Evolutionary conservation across 2,888 invertebrate genomes (phyloP).

Genomic region (Tetranychus truncatus): DNA sequence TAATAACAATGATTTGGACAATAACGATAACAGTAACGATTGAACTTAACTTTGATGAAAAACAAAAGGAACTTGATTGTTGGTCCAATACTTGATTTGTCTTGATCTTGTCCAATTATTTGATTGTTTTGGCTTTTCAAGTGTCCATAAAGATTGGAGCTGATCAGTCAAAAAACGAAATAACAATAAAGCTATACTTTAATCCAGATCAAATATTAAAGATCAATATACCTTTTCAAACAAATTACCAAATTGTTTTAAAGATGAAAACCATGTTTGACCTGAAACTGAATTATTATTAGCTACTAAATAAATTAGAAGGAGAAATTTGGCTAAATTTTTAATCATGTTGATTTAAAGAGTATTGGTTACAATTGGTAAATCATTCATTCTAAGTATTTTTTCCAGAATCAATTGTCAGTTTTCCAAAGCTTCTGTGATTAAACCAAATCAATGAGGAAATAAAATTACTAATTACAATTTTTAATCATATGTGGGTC

Average conservation of each 20-base stretch:
- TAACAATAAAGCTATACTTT: background rate
- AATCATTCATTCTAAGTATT: too few species aligned
- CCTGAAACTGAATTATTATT: background rate
- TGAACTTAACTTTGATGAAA: conserved; percentile 5
- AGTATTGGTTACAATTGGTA: too few species aligned
- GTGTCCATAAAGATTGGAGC: background rate
- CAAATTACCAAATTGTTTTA: background rate
- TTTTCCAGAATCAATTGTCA: too few species aligned
- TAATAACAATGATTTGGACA: background rate
- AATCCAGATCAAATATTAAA: background rate
- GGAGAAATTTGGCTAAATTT: too few species aligned
- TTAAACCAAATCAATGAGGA: too few species aligned
- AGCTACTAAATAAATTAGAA: background rate
- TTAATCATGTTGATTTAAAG: too few species aligned
- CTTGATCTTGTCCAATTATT: background rate
- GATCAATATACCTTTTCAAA: background rate
- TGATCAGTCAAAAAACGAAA: background rate
- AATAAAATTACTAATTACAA: too few species aligned
- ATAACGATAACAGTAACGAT: too few species aligned
- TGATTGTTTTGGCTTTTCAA: background rate
- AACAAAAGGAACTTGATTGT: conserved; percentile 6
- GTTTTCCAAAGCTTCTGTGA: too few species aligned
- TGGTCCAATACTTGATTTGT: background rate
- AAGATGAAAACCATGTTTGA: background rate
- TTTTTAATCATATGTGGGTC: too few species aligned